Evolutionary conservation across 1,140 invertebrate species (phyloP).

Genomic region (Lordiphosa stackelbergi): DNA sequence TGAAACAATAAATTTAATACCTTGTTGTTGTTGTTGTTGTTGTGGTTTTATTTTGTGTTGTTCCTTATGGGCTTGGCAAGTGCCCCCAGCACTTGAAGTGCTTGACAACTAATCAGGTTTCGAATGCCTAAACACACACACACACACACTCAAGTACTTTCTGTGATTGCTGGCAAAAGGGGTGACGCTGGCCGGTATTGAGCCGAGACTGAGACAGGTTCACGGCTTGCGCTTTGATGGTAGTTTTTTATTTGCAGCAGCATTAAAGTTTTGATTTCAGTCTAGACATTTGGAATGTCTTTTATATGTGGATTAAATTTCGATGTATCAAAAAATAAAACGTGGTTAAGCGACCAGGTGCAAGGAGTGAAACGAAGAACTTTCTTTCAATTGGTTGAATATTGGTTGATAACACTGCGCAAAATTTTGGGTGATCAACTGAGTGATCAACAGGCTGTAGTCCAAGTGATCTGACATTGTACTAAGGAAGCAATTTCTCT

Average conservation of each 20-base stretch:
- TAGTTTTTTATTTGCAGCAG: conserved; percentile 35
- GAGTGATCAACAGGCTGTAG: too few relatives aligned
- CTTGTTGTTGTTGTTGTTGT: too few relatives aligned
- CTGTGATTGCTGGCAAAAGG: conserved; percentile 15
- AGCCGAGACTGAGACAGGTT: conserved; percentile 61
- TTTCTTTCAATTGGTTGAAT: too few relatives aligned
- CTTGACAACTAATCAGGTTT: conserved; percentile 69
- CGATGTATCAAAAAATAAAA: conserved; percentile 3
- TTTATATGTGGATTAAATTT: conserved; percentile 15
- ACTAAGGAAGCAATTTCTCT: too few relatives aligned
- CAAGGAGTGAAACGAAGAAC: too few relatives aligned
- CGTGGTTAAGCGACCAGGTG: background rate
- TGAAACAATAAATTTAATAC: conserved; percentile 74
- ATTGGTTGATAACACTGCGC: too few relatives aligned
- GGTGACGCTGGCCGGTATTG: conserved; percentile 16
- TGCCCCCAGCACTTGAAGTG: conserved; percentile 56
- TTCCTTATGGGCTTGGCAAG: conserved; percentile 12
- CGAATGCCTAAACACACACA: conserved; percentile 54
- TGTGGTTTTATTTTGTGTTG: conserved; percentile 17
- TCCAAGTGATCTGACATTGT: too few relatives aligned
- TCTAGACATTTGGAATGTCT: conserved; percentile 47
- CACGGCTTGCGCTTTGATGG: conserved; percentile 52
- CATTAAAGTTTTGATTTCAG: conserved; percentile 39
- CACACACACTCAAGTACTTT: background rate
- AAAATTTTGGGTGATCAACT: too few relatives aligned